Base-by-base conservation (phyloP, 2,113 vertebrate species). In the Cromileptes altivelis region DNA sequence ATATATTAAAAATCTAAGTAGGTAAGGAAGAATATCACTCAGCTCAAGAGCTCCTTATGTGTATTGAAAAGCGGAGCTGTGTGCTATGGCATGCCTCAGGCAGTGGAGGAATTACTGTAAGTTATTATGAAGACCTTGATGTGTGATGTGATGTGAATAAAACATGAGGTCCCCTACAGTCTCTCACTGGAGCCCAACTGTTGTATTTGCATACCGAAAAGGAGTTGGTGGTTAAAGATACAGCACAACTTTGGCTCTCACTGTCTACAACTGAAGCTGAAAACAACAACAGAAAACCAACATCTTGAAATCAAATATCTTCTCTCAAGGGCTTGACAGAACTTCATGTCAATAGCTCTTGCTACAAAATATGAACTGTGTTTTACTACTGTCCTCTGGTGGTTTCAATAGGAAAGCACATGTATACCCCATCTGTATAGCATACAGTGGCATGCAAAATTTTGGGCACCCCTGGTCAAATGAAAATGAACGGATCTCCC, bases 311-410 rank as follows among this genome's bases (percentile, higher is more conserved):
- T 49, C 19, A 75, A 69, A 68, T 57, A 21, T 27, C 3, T 19
- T 1, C 47, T 55, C 21, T 27, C 0, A 6, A 23, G 3, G 19
- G 18, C 12, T 33, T 58, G 50, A 50, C 9, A 57, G 23, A 55
- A 52, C 11, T 17, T 21, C 0, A 56, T 61, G 17, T 67, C 12
- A 7, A 3, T 27, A 0, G 3, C 40, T n/a, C 14, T 18, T 21
- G 4, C 21, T 45, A 47, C 2, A 72, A 40, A 27, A 74, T 12
- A n/a, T 30, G 4, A 71, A 57, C 19, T 55, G 37, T 90, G 81
- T 50, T 75, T 13, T 64, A n/a, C 85, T 80, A 75, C 81, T 85
- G 70, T 85, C 69, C 73, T 79, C 89, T 90, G 33, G 83, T 86
- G 92, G 85, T n/a, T 55, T 4, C 27, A 3, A n/a, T 21, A 10